Base-by-base conservation (phyloP, 2,113 vertebrate genomes). In the Poecile atricapillus region DNA sequence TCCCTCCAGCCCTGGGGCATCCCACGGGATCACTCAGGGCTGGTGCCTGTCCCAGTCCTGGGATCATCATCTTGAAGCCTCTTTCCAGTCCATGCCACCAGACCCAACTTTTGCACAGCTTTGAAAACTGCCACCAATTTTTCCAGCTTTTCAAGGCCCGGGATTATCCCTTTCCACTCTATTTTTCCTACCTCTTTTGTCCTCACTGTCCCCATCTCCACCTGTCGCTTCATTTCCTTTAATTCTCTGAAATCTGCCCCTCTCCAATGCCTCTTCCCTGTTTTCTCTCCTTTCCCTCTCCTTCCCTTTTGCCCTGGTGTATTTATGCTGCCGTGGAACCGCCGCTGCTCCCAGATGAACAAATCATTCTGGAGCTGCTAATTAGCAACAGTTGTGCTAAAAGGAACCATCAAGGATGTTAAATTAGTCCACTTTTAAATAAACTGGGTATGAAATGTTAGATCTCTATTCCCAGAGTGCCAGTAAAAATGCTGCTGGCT, bases 381-480 rank as follows among this genome's bases (percentile, higher is more conserved):
- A 97, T 97, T 70, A 97, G 93, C 94, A 97, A 94, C 96, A 97
- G 94, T 97, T 97, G 95, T 93, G 80, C 92, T 97, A 95, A 96
- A 96, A 96, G 93, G 87, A 92, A 86, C 93, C 94, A 83, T 88
- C 90, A 92, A 88, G 93, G 94, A 97, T 94, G 94, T 95, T 96
- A 94, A 97, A 95, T 96, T 95, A 96, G 92, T 93, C 92, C 88
- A 87, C 93, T 97, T 96, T 65, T 96, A 96, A 93, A 95, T 93
- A 94, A 97, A 96, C 95, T 95, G 95, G 75, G 79, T 95, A 86
- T 80, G 79, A 95, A 95, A 89, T 96, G 92, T 94, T 95, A 95
- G 93, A 96, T 95, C 92, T 96, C 79, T 94, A 89, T 95, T 97
- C 94, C 95, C 96, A 96, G 83, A 94, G 95, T 91, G 67, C 74